phyloP scores from a whole-genome alignment of 2,888 invertebrate genomes.

The Scaeva pyrastri region DNA sequence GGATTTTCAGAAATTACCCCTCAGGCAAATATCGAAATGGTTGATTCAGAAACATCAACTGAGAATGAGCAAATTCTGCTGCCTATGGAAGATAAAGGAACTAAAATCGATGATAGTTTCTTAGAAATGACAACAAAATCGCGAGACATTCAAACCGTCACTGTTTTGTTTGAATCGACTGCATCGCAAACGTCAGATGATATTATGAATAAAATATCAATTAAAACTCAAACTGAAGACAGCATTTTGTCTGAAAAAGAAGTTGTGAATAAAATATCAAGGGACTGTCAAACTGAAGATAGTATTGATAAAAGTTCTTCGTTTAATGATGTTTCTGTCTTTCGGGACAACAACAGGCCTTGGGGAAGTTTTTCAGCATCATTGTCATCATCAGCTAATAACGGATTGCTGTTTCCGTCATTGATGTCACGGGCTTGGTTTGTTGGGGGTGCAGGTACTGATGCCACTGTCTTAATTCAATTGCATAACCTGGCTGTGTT shows the following conservation, averaged over 20 bases:
- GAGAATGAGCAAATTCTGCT: constrained; percentile 11
- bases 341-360: constrained; percentile 53
- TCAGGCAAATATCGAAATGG: constrained; percentile 28
- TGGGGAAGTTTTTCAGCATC: constrained; percentile 46
- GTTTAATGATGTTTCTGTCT: background rate
- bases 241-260: background rate
- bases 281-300: constrained; percentile 54
- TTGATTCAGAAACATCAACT: constrained; percentile 34
- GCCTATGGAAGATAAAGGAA: constrained; percentile 18
- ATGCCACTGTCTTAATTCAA: background rate
- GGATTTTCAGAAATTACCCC: constrained; percentile 21
- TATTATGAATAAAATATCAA: constrained; percentile 14
- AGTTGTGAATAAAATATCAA: constrained; percentile 27
- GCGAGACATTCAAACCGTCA: background rate
- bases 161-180: background rate
- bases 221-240: constrained; percentile 47
- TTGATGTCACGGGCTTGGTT: constrained; percentile 70
- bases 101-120: constrained; percentile 41
- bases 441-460: constrained; percentile 53
- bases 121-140: constrained; percentile 31
- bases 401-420: constrained; percentile 62
- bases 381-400: constrained; percentile 10
- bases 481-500: background rate
- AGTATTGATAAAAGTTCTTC: constrained; percentile 9
- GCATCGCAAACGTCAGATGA: constrained; percentile 5